phyloP scores from a whole-genome alignment of 2,113 vertebrate genomes.

The Tragelaphus strepsiceros region DNA sequence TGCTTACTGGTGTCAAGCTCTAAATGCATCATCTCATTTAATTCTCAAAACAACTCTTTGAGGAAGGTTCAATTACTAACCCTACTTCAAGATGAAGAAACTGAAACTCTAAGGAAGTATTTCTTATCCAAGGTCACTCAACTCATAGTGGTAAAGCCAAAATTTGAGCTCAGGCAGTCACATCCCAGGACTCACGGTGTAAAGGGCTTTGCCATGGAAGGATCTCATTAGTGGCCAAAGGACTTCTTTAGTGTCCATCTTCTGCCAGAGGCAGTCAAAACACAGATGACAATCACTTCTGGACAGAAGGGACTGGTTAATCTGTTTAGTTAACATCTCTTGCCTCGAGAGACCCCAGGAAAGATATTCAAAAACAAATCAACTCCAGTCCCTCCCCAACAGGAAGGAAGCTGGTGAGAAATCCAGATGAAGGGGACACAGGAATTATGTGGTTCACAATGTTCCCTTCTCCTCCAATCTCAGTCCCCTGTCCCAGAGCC shows the following conservation, averaged over 20 bases:
- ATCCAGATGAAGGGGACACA: neutral
- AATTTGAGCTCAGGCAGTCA: neutral
- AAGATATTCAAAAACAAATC: neutral
- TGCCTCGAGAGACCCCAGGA: neutral
- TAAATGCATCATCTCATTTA: neutral
- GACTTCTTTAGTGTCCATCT: neutral
- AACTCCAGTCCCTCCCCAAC: no score
- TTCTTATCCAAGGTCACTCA: neutral
- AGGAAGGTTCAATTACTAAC: neutral
- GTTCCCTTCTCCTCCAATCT: neutral
- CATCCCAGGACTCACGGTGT: neutral
- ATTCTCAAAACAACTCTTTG: neutral
- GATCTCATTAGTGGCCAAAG: neutral
- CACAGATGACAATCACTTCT: neutral
- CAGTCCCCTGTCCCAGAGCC: neutral
- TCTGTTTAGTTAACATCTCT: neutral
- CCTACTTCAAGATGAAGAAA: neutral
- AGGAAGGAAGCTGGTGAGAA: neutral
- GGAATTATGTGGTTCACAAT: no score
- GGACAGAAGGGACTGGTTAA: neutral
- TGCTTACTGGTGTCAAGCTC: neutral
- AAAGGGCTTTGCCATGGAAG: neutral
- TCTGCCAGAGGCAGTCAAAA: neutral
- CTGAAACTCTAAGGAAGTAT: neutral
- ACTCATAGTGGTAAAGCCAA: neutral